Base-by-base conservation (phyloP, 2,113 vertebrate species). In the Poeciliopsis retropinna region DNA sequence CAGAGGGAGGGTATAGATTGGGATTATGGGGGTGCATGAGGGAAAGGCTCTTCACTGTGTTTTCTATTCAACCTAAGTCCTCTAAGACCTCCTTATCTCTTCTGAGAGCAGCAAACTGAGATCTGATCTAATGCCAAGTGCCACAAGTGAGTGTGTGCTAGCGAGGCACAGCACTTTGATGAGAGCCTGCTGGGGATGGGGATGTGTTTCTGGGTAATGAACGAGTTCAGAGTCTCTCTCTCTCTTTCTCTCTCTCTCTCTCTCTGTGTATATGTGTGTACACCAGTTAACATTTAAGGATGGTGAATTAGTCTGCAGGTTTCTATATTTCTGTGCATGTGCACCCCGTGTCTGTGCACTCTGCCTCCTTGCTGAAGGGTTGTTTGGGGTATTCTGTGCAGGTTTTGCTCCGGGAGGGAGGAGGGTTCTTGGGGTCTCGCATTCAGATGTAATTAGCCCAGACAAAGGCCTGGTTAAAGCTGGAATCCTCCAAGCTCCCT, bases 401-500 rank as follows among this genome's bases (percentile, higher is more conserved):
- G 91, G 85, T 92, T 90, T 82, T 41, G 29, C 80, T 79, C 73
- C 63, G 80, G 74, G 79, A 19, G 85, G 82, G 83, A 75, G 85
- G 80, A 75, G 87, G 78, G 87, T 78, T 91, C 80, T 92, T 41
- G 71, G 88, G 90, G 90, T 91, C 91, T 80, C 78, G 88, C 90
- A 93, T 93, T 93, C 92, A 92, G 87, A 93, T 91, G 91, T 93
- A 92, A 93, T 93, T 93, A 93, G 91, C 82, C 74, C 84, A 88
- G 90, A 93, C 92, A 93, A 93, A 91, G 83, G 91, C 73, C 88
- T 91, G 92, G 91, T 93, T 93, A 93, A 93, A 93, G 88, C 92
- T 93, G 90, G 90, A 93, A 91, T 93, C 92, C 91, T 92, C 83
- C 30, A 73, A 92, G 91, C 89, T 89, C 88, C 83, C 87, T 91